phyloP scores from a whole-genome alignment of 2,888 invertebrate species.

The Tuta absoluta region DNA sequence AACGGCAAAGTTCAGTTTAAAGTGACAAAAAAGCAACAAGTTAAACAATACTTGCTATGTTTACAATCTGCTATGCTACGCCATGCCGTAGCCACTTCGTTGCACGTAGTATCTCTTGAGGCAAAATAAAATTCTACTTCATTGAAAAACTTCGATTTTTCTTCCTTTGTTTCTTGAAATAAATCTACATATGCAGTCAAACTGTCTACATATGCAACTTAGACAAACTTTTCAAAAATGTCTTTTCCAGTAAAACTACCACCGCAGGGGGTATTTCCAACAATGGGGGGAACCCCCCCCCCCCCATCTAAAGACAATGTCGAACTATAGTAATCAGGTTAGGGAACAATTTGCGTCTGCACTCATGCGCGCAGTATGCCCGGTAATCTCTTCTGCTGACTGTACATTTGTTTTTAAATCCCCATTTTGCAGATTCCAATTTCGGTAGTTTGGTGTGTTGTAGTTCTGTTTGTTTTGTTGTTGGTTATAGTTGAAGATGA shows the following conservation, averaged over 20 bases:
- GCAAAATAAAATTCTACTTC: too few relatives aligned
- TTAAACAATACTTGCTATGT: too few relatives aligned
- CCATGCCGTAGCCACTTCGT: neutral
- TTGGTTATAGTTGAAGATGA: neutral
- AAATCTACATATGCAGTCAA: too few relatives aligned
- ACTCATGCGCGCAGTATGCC: conserved; percentile 84
- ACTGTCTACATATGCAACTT: too few relatives aligned
- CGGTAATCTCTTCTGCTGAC: conserved; percentile 56
- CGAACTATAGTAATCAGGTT: conserved; percentile 87
- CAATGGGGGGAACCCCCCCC: conserved; percentile 36
- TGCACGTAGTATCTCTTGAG: neutral
- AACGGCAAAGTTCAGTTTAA: too few relatives aligned
- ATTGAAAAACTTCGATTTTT: too few relatives aligned
- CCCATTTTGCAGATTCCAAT: conserved; percentile 30
- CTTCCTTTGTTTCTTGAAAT: too few relatives aligned
- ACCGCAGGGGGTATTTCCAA: conserved; percentile 38
- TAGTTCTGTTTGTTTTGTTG: neutral
- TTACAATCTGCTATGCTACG: neutral
- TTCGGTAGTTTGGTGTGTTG: conserved; percentile 24
- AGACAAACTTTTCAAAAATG: neutral
- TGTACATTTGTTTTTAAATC: conserved; percentile 47
- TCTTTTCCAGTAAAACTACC: conserved; percentile 4
- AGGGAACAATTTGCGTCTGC: conserved; percentile 89
- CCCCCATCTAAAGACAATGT: conserved; percentile 69
- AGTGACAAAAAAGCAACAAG: too few relatives aligned